Base-by-base conservation (phyloP, 2,888 invertebrate genomes). In the Plagodis dolabraria region DNA sequence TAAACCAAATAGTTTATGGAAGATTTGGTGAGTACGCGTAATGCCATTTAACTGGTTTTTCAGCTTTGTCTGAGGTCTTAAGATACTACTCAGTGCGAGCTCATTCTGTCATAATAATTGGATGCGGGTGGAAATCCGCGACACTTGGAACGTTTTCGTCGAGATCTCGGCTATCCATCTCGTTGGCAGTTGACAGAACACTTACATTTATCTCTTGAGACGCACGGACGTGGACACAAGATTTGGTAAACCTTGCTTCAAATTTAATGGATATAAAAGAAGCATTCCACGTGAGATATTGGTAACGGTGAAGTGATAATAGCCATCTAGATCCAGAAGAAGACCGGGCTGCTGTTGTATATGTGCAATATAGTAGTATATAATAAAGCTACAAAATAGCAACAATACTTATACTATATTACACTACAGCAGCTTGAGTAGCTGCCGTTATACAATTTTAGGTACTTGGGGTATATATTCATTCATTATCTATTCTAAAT, bases 151-250 rank as follows among this genome's bases (percentile, higher is more conserved):
- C 67, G 76, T 79, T 81, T 82, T 75, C 78, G 81, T 79, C 65
- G 67, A 82, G 80, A 83, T 83, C 80, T 84, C 69, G 63, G 75
- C 77, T 73, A 85, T 87, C 85, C 80, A 82, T 86, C 87, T 86
- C 72, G 68, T 67, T 80, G 87, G 77, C 86, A 86, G 77, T 78
- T 86, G 86, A 87, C 82, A 80, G 83, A 86, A 86, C 76, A 79
- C 82, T 83, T 83, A 83, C 85, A 87, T 87, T 86, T 85, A 84
- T 87, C 86, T 87, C 82, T 80, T 78, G 76, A 72, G 72, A 75
- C 67, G 68, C 34, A 43, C 44, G 52, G 70, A 70, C 72, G 67
- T 69, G 69, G 72, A 73, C 74, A 65, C 36, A 63, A 68, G 70
- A 68, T 66, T 69, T 69, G 72, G 73, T 75, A 76, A 72, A 76